Evolutionary conservation across 1,140 invertebrate species (phyloP).

Genomic region (Drosophila busckii): DNA sequence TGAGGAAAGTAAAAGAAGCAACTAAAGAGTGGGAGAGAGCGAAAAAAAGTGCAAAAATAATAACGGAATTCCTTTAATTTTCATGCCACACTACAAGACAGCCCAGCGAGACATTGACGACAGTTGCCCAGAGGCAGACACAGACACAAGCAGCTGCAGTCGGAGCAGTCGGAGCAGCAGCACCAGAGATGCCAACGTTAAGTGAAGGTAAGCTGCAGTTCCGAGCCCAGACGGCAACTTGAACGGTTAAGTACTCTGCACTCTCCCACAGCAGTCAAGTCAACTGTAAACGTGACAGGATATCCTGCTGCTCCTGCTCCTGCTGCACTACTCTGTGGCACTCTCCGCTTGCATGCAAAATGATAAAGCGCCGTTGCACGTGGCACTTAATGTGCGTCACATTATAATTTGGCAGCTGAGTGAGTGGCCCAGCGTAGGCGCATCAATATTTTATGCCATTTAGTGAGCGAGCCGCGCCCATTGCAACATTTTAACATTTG

Average conservation of each 20-base stretch:
- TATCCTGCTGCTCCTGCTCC: slow-evolving; percentile 53
- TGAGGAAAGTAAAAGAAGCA: neutral
- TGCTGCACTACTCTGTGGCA: neutral
- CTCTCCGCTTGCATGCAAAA: slow-evolving; percentile 44
- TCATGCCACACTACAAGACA: slow-evolving; percentile 57
- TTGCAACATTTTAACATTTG: slow-evolving; percentile 13
- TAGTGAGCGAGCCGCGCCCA: too few relatives aligned
- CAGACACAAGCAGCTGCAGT: slow-evolving; percentile 19
- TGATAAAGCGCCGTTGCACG: slow-evolving; percentile 47
- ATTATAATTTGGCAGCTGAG: slow-evolving; percentile 71
- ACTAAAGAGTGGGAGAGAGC: neutral
- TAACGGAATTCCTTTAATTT: slow-evolving; percentile 77
- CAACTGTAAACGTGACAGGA: slow-evolving; percentile 76
- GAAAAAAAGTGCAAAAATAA: slow-evolving; percentile 65
- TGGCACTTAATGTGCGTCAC: slow-evolving; percentile 64
- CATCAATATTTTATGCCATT: slow-evolving; percentile 44
- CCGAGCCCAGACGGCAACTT: slow-evolving; percentile 55
- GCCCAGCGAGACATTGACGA: slow-evolving; percentile 60
- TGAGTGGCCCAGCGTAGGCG: slow-evolving; percentile 25
- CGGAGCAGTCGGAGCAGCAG: slow-evolving; percentile 12
- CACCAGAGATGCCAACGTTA: too few relatives aligned
- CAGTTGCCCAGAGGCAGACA: slow-evolving; percentile 61
- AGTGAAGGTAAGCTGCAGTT: slow-evolving; percentile 19
- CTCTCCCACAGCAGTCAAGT: slow-evolving; percentile 68
- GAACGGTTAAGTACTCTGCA: slow-evolving; percentile 71